These are phyloP conservation scores for Hermetia illucens DNA, from an alignment of 1,140 invertebrate genomes.

Conservation along the genomic window DNA sequence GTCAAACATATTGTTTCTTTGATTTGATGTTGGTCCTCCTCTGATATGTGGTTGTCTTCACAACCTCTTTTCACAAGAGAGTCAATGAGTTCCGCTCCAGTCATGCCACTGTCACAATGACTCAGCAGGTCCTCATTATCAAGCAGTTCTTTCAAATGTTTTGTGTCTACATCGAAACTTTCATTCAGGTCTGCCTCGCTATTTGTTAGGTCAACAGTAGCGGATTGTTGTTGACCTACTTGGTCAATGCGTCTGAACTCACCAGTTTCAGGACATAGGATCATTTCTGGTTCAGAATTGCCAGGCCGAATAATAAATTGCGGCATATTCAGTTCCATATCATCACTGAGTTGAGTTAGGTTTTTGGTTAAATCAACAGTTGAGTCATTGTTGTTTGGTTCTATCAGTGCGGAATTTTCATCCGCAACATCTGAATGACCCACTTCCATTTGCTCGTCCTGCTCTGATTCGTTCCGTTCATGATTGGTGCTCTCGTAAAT, in stretches of 20 bases:
- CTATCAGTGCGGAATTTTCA: not conserved
- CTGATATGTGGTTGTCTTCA: constrained; percentile 38
- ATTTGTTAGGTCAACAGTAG: too few species aligned
- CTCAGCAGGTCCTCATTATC: constrained; percentile 32
- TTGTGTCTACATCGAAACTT: constrained; percentile 22
- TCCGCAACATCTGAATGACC: not conserved
- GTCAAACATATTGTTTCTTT: constrained; percentile 9
- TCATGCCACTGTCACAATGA: constrained; percentile 35
- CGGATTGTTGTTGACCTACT: too few species aligned
- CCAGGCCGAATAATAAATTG: not conserved
- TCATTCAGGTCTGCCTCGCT: too few species aligned
- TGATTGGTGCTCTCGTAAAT: constrained; percentile 5
- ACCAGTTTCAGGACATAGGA: constrained; percentile 19
- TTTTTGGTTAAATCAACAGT: constrained; percentile 1
- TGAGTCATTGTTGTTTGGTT: not conserved
- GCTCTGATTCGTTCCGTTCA: constrained; percentile 4
- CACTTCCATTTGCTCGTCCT: not conserved
- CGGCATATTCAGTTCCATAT: not conserved
- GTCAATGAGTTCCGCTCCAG: constrained; percentile 34
- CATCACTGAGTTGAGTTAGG: constrained; percentile 1
- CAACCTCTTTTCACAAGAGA: constrained; percentile 42
- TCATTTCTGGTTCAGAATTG: constrained; percentile 10
- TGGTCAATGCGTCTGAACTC: too few species aligned
- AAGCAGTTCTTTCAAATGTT: constrained; percentile 26
- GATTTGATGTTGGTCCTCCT: constrained; percentile 15